Base-by-base conservation (phyloP, 2,888 invertebrate species). In the Drosophila ustulata region DNA sequence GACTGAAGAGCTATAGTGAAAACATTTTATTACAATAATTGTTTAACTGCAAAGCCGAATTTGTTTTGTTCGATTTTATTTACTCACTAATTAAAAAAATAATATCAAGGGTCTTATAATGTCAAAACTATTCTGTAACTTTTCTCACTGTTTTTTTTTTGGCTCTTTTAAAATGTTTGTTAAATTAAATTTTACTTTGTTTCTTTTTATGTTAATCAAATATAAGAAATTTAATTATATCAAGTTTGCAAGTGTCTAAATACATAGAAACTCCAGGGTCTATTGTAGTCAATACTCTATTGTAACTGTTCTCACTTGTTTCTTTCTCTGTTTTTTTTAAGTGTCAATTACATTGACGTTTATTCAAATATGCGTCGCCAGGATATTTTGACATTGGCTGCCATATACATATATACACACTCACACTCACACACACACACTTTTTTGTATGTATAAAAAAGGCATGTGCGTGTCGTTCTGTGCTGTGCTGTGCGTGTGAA, bases 311-410 rank as follows among this genome's bases (percentile, higher is more conserved):
- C 45, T 11, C 18, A 13, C 41, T 41, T 25, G 11, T 25, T 32
- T 25, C 39, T 56, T 71, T 78, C 37, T 28, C 28, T 30, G 26
- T 30, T 28, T 11, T 30, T 57, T 80, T 79, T 75, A 86, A 87
- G 86, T 87, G 86, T 89, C 86, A 87, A 89, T 89, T 87, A 89
- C 88, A 87, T 88, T 85, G 89, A 84, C 86, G 89, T 88, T 89
- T 85, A 86, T 89, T 86, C 75, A 89, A 88, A 89, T 88, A 89
- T 80, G 71, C 89, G 71, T 64, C 56, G 82, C 77, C 73, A 77
- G 80, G 66, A 71, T 65, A 71, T 72, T 77, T 64, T 63, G 76
- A 66, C 78, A 76, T 78, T 82, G 72, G 63, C 58, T 61, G 74
- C 66, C 87, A 75, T 70, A 5, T n/a, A 37, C 37, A n/a, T 11